Evolutionary conservation across 2,797 vertebrate species (phyloP).

Genomic region (Sparus aurata): DNA sequence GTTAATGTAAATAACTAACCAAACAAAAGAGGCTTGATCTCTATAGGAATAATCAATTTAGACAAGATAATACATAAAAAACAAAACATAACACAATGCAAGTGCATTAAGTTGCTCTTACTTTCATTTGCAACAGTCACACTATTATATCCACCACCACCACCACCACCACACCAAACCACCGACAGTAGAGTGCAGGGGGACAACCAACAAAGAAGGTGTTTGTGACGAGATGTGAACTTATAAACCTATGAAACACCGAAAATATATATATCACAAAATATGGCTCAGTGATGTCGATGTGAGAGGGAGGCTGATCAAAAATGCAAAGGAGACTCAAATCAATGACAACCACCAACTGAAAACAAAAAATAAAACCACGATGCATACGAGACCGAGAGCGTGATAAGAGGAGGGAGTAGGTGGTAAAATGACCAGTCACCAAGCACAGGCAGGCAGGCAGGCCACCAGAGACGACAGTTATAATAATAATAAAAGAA

Average conservation of each 20-base stretch:
- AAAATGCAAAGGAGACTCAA: constrained; percentile 76
- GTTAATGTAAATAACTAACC: not conserved
- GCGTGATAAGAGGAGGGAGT: constrained; percentile 59
- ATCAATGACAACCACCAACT: constrained; percentile 71
- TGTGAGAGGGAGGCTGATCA: constrained; percentile 66
- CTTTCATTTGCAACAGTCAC: constrained; percentile 51
- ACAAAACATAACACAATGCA: constrained; percentile 11
- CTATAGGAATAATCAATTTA: constrained; percentile 6
- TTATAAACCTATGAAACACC: constrained; percentile 45
- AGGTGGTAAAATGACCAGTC: constrained; percentile 80
- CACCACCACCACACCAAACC: constrained; percentile 65
- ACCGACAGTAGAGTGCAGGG: constrained; percentile 62
- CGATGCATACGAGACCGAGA: constrained; percentile 81
- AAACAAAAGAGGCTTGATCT: constrained; percentile 8
- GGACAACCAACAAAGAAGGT: constrained; percentile 62
- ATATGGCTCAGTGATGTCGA: constrained; percentile 69
- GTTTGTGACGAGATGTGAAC: constrained; percentile 53
- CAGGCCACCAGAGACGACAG: constrained; percentile 84
- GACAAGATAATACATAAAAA: not conserved
- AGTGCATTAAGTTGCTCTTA: constrained; percentile 34
- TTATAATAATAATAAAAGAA: constrained; percentile 47
- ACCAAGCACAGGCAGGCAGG: constrained; percentile 88
- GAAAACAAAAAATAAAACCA: constrained; percentile 72
- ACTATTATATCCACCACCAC: constrained; percentile 58
- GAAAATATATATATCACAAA: constrained; percentile 58